A percentile compares a stretch with the other conserved stretches of the same genome.
These are phyloP conservation scores for Camponotus fellah DNA, from an alignment of 2,888 invertebrate genomes.

Conservation along the genomic window DNA sequence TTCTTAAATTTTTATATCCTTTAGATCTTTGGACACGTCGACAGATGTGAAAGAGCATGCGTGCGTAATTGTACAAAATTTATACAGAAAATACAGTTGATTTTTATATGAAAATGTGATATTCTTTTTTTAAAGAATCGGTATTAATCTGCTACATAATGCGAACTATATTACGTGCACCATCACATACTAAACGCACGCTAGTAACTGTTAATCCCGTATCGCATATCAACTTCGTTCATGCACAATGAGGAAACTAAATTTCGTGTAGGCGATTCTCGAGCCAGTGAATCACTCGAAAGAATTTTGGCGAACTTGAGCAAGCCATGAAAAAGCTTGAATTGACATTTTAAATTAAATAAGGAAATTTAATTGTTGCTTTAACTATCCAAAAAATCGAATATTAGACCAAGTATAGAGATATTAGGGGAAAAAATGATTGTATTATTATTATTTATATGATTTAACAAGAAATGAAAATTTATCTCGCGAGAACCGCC, in stretches of 20 bases:
- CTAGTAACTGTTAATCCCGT: constrained; percentile 28
- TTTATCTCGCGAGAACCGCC: constrained; percentile 10
- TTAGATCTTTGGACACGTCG: constrained; percentile 12
- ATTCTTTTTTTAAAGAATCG: background rate
- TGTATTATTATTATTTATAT: too few relatives aligned
- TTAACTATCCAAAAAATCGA: background rate
- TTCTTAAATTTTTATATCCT: constrained; percentile 22
- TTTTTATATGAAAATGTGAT: background rate
- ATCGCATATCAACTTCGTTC: constrained; percentile 33
- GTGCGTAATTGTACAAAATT: background rate
- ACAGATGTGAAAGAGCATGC: background rate
- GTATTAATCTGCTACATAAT: constrained; percentile 1
- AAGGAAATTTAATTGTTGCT: background rate
- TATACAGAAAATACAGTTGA: background rate
- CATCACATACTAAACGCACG: constrained; percentile 30
- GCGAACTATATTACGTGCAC: constrained; percentile 14
- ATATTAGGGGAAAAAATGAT: background rate
- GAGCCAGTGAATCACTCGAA: background rate
- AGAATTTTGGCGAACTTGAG: background rate
- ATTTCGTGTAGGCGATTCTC: constrained; percentile 39
- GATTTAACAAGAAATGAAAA: constrained; percentile 17
- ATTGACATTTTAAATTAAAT: background rate
- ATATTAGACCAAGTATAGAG: background rate
- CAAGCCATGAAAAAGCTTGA: background rate
- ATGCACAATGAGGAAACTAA: constrained; percentile 34